Evolutionary conservation across 2,888 invertebrate species (phyloP), one percentile per base, ranked within the genome.

Genomic region (Scaptomyza tumidula): DNA sequence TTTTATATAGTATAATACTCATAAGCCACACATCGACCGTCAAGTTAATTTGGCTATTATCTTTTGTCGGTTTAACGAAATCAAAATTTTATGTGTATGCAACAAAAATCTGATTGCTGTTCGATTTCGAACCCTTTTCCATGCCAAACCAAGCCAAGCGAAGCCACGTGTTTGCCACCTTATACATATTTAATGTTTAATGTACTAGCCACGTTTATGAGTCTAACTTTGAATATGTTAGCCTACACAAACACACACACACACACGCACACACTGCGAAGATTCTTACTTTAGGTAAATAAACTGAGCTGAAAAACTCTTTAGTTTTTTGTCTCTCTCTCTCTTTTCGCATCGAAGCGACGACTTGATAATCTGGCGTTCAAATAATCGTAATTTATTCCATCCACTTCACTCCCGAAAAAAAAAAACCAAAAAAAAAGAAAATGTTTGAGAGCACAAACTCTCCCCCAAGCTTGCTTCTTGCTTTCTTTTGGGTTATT

Each of bases 371-470:
- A 88, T 85, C 83, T 71, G 59, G 54, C 45, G 68, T 64, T 61
- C 78, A 80, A 84, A 86, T 75, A 85, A 81, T 63, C 85, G 79
- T 80, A 88, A 85, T 88, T 88, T 88, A 85, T 84, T 78, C 84
- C 68, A 60, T 57, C 61, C 55, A 24, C 31, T 86, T 72, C 72
- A 63, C 10, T 14, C 6, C 2, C 7, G 9, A 16, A 7, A 43
- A 41, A 50, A 29, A 33, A 58, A 24, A 50, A 5, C 41, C 46
- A 6, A 35, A 52, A 10, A 35, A 63, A 52, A 46, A 35, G 56
- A 52, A 46, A 73, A 61, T 49, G 19, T 48, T 59, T 59, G 31
- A 50, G 65, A 55, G 56, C 24, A 52, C 0, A 43, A 27, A 66
- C 55, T 43, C 35, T 45, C 37, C 56, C 29, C 33, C 16, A 37